Evolutionary conservation across 2,113 vertebrate species (phyloP), one percentile per base, ranked within the genome.

Genomic region (Dolichotis patagonum): DNA sequence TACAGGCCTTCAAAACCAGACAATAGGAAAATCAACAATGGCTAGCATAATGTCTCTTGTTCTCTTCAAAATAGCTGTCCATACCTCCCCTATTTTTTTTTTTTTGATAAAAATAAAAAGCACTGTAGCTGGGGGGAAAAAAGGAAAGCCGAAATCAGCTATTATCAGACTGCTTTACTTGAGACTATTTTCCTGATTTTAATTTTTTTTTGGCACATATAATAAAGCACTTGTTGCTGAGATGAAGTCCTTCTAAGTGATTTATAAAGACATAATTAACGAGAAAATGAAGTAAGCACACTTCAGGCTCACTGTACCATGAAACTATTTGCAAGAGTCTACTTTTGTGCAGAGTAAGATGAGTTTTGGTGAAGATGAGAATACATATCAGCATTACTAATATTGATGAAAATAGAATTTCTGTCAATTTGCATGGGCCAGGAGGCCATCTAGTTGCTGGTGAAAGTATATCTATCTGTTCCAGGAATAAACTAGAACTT

Each of bases 91-190:
- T 88, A 43, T 88, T 93, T 11, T 11, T 52, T 52, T 52, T 96
- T 77, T 54, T 98, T 98, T 98, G 98, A 98, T 98, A 98, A 99
- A 99, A 99, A 99, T 99, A 99, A 99, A 99, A 98, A 88, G 90
- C 94, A 96, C 95, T 97, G 82, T 98, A 98, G 98, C 91, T 98
- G n/a, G 28, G 24, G 12, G 5, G 12, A 46, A 16, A n/a, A n/a
- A 30, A 9, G 43, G 75, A 49, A 41, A 71, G 28, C 75, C 28
- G 49, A 14, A 49, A 17, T 32, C 28, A 78, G 28, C 43, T 78
- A 19, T 32, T 78, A 49, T 78, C 43, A 17, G 49, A 30, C 9
- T 49, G 13, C 28, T 49, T 78, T 46, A 77, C 26, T 49, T 49
- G 26, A 78, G 26, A 49, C 14, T 77, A 78, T 49, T 78, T 54